A percentile compares a stretch with the other conserved stretches of the same genome.
These are phyloP conservation scores for Idaea dimidiata DNA, from an alignment of 2,888 invertebrate species.

Conservation along the genomic window DNA sequence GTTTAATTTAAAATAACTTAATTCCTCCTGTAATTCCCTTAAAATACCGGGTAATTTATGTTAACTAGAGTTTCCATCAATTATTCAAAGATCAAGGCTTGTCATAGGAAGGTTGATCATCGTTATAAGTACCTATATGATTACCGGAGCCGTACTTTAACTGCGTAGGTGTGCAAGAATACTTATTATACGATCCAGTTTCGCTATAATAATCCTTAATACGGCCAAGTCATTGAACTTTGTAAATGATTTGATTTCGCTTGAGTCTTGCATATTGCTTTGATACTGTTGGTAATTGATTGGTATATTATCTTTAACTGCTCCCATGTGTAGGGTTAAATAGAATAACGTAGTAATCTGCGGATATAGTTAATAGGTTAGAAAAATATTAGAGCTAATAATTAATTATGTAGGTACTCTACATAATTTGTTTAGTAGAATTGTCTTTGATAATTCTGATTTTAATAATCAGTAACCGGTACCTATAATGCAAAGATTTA, in stretches of 20 bases:
- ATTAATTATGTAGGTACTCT: too few relatives aligned
- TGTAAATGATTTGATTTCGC: slow-evolving; percentile 9
- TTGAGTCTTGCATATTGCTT: not conserved
- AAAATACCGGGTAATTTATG: slow-evolving; percentile 23
- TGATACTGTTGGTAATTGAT: not conserved
- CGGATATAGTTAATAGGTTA: too few relatives aligned
- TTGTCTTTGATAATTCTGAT: too few relatives aligned
- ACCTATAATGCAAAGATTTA: too few relatives aligned
- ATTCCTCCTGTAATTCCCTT: not conserved
- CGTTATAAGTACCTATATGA: slow-evolving; percentile 33
- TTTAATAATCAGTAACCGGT: too few relatives aligned
- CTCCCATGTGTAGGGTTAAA: not conserved
- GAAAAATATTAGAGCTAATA: too few relatives aligned
- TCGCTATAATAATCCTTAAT: slow-evolving; percentile 33
- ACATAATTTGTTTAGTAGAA: too few relatives aligned
- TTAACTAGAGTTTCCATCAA: slow-evolving; percentile 36
- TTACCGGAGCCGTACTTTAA: slow-evolving; percentile 7
- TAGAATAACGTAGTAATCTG: not conserved
- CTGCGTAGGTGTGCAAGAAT: slow-evolving; percentile 22
- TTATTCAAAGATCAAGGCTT: slow-evolving; percentile 52
- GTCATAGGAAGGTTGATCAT: slow-evolving; percentile 47
- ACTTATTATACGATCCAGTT: slow-evolving; percentile 35
- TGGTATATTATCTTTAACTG: not conserved
- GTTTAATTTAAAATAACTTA: not conserved
- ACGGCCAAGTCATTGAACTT: slow-evolving; percentile 26